Base-by-base conservation (phyloP, 1,140 invertebrate species). In the Vanessa tameamea region DNA sequence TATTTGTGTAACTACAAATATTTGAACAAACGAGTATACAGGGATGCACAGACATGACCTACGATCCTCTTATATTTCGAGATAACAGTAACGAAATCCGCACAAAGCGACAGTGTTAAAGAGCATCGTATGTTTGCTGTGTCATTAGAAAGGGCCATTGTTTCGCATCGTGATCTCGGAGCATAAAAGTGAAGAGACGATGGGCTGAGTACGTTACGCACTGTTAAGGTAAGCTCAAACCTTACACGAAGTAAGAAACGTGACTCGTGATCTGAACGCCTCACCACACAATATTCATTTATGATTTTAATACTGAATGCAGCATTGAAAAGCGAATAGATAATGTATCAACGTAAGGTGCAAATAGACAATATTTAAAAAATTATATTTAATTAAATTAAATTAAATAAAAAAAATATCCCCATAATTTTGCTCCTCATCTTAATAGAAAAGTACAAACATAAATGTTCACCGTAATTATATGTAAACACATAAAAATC, bases 61-160 rank as follows among this genome's bases (percentile, higher is more conserved):
- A 61, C 57, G 57, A 61, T 61, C 48, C 48, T 51, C 55, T 57
- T 61, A 37, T 61, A 61, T 37, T 31, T 61, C 43, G 57, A 61
- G 26, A 61, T 61, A 61, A 61, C 57, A 16, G 57, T 61, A 61
- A 61, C 57, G 57, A 26, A 61, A 61, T 61, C 57, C 55, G 55
- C 12, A 61, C 31, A 61, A 61, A 61, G 57, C 26, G 57, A 61
- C 57, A 37, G 57, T 61, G 57, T 61, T 61, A 15, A 43, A 51
- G 57, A 37, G 31, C 57, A 31, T 23, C 26, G 57, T 61, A 51
- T 51, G 57, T 61, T 61, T 61, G 57, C 57, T 37, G 57, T 61
- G 55, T 59, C 57, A 16, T 61, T 61, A 37, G 26, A 61, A 61
- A 37, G 57, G 14, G 26, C 13, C 57, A 61, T 61, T 61, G 57